Conservation (phyloP, 2,113 vertebrate genomes). For the Aramus guarauna region DNA sequence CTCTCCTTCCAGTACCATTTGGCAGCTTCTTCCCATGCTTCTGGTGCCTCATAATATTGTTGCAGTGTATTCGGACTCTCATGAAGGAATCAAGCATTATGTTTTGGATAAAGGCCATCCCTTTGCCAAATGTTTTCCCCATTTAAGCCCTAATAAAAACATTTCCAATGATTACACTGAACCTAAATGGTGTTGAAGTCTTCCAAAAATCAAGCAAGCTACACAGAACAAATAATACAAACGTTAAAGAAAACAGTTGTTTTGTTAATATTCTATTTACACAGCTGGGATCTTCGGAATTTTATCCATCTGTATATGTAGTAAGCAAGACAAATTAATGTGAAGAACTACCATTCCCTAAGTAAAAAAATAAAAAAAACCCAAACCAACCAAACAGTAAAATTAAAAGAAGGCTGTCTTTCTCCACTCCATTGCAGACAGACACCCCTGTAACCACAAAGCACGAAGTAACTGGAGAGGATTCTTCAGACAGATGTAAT, state of each 20-base stretch:
- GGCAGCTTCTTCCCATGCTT: neutral
- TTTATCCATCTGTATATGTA: conserved; percentile 13
- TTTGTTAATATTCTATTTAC: conserved; percentile 36
- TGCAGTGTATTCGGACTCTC: neutral
- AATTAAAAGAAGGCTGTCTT: neutral
- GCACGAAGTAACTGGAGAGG: conserved; percentile 9
- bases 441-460: neutral
- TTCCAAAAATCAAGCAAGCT: conserved; percentile 18
- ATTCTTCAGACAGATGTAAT: conserved; percentile 52
- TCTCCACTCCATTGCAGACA: neutral
- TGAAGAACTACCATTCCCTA: neutral
- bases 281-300: conserved; percentile 33
- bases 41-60: neutral
- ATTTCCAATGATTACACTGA: neutral
- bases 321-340: conserved; percentile 6
- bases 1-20: neutral
- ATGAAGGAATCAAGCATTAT: neutral
- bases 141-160: conserved; percentile 8
- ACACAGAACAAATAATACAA: conserved; percentile 23
- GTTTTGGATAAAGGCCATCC: neutral
- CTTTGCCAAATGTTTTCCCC: neutral
- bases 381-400: neutral
- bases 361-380: neutral
- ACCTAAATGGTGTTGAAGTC: neutral
- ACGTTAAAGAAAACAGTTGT: conserved; percentile 1